Percentiles rank a stretch among this genome's conserved stretches.
Conservation (phyloP, 2,888 invertebrate species). For the Nomada lathburiana region DNA sequence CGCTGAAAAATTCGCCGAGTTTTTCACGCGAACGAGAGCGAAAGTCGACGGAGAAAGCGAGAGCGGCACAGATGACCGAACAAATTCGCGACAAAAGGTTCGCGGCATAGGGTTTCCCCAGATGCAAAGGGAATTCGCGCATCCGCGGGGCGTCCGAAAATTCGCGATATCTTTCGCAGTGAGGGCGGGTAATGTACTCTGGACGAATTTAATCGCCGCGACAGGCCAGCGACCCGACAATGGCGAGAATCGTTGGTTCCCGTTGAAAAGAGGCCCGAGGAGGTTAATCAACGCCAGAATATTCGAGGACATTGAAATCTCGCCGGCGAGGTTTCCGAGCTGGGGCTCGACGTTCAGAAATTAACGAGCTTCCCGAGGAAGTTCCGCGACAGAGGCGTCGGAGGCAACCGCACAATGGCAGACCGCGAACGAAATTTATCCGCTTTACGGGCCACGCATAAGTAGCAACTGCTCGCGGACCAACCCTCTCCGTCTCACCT, state of each 20-base stretch:
- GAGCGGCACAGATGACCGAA: not conserved
- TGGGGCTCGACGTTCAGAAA: conserved; percentile 3
- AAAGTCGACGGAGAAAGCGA: not conserved
- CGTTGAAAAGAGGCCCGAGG: conserved; percentile 7
- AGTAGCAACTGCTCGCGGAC: not conserved
- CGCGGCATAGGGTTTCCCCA: not conserved
- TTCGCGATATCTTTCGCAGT: no score
- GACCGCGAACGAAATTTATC: conserved; percentile 24
- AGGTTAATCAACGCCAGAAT: conserved; percentile 42
- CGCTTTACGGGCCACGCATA: not conserved
- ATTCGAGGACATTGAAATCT: conserved; percentile 35
- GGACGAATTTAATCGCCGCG: not conserved
- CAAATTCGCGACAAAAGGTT: no score
- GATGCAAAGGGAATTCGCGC: not conserved
- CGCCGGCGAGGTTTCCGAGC: conserved; percentile 25
- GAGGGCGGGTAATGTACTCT: not conserved
- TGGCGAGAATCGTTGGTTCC: not conserved
- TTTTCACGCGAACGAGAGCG: not conserved
- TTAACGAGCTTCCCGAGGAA: conserved; percentile 30
- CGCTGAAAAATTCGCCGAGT: not conserved
- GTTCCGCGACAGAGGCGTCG: not conserved
- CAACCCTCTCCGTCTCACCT: no score
- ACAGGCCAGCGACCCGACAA: not conserved
- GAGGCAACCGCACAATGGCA: not conserved
- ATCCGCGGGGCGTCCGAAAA: no score